phyloP scores from a whole-genome alignment of 2,888 invertebrate genomes.

The Drepanosiphum platanoidis region DNA sequence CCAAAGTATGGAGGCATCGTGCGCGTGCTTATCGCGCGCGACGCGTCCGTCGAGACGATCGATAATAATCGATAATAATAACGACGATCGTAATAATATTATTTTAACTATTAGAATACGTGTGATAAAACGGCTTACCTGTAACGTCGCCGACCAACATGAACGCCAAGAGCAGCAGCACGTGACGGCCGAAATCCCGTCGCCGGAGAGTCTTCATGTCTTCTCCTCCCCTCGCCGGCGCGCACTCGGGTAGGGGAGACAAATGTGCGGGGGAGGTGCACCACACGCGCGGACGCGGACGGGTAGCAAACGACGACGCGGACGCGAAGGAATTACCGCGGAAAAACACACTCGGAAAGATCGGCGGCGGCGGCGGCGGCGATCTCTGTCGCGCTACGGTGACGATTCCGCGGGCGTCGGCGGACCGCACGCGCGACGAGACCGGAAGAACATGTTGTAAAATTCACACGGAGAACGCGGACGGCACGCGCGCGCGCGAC shows the following conservation, averaged over 20 bases:
- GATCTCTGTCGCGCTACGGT: too few species aligned
- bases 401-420: neutral
- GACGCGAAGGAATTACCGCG: neutral
- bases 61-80: neutral
- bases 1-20: slow-evolving; percentile 23
- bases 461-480: neutral
- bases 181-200: slow-evolving; percentile 8
- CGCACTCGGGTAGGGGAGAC: neutral
- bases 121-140: slow-evolving; percentile 14
- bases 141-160: neutral
- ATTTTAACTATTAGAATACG: neutral
- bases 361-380: neutral
- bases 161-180: slow-evolving; percentile 36
- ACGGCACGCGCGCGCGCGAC: neutral
- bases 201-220: neutral
- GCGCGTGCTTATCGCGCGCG: neutral
- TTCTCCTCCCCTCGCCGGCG: neutral
- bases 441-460: slow-evolving; percentile 34
- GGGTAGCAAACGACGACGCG: neutral
- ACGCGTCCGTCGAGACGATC: too few species aligned
- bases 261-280: neutral
- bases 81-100: neutral
- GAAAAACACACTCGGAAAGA: neutral
- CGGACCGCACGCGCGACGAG: neutral
- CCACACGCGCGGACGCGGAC: neutral